A percentile compares a stretch with the other conserved stretches of the same genome.
phyloP scores from a whole-genome alignment of 2,113 vertebrate species.

The Gasterosteus aculeatus region DNA sequence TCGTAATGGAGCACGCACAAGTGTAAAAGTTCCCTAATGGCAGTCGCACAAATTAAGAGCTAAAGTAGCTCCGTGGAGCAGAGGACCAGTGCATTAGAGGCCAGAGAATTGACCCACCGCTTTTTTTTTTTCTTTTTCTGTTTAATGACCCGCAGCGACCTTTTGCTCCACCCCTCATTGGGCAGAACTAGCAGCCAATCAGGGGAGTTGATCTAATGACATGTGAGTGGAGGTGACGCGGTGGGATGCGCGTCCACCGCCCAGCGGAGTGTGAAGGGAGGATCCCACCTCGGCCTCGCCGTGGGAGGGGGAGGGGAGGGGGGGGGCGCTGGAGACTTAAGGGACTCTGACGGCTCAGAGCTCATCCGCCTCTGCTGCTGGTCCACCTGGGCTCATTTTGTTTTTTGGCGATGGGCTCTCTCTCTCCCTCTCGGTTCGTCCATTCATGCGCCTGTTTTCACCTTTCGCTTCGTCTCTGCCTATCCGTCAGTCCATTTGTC shows the following conservation, averaged over 20 bases:
- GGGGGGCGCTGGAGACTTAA: conserved; percentile 39
- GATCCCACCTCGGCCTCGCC: conserved; percentile 23
- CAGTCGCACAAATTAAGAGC: conserved; percentile 24
- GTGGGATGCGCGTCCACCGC: conserved; percentile 55
- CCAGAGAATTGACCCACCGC: conserved; percentile 42
- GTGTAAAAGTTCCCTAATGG: conserved; percentile 50
- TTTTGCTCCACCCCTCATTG: conserved; percentile 37
- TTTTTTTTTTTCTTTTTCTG: background rate
- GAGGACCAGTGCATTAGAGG: conserved; percentile 52
- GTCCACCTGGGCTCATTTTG: conserved; percentile 27
- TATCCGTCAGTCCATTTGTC: conserved; percentile 28
- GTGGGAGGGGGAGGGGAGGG: conserved; percentile 11
- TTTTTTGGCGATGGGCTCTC: background rate
- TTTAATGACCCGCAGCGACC: conserved; percentile 45
- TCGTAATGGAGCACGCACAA: conserved; percentile 44
- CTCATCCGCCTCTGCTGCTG: conserved; percentile 45
- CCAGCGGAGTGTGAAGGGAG: conserved; percentile 52
- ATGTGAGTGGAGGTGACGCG: conserved; percentile 54
- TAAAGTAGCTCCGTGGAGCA: conserved; percentile 33
- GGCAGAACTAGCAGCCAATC: background rate
- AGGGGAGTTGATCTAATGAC: conserved; percentile 58
- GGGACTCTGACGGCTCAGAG: conserved; percentile 35
- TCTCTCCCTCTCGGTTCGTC: conserved; percentile 17
- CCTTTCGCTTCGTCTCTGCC: conserved; percentile 15
- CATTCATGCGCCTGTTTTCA: conserved; percentile 21